Base-by-base conservation (phyloP, 2,888 invertebrate genomes). In the Apodemia duryi region DNA sequence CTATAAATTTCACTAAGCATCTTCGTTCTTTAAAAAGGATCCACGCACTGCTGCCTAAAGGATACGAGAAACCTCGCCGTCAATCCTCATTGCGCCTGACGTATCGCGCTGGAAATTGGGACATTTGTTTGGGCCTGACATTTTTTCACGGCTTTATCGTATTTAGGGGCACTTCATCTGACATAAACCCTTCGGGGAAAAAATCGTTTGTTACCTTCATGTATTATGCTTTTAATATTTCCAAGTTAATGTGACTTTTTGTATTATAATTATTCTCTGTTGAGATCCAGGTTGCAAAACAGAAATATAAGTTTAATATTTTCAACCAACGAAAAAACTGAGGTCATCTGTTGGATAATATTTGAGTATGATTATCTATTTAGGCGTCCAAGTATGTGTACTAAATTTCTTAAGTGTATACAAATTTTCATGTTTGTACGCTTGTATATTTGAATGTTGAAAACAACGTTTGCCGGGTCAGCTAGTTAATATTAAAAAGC, bases 81-180 rank as follows among this genome's bases (percentile, higher is more conserved):
- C 71, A 66, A 70, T 71, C 70, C 49, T 43, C 49, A 46, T 49
- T 71, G 70, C 54, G 60, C 54, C 64, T 67, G 72, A 70, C 70
- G 63, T 68, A 67, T 64, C 63, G 66, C 65, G 66, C 63, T 72
- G 72, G 71, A 73, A 73, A 72, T 72, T 73, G 70, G 67, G 66
- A 68, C 67, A 66, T 70, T 69, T 60, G 63, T 66, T 61, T 57
- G 61, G 51, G 49, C 63, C 49, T 65, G 63, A 63, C 64, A 64
- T 49, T 61, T 38, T 64, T 61, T 61, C 61, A 13, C 61, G 51
- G 61, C 61, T 51, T 61, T 65, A 61, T 65, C 65, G 65, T 65
- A 65, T 65, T 65, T 65, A 65, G 32, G 29, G 41, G 29, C 41
- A 61, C 41, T 65, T 65, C 65, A 65, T 49, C 52, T 51, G 63